These are phyloP conservation scores for Tachysurus vachellii DNA, from an alignment of 2,113 vertebrate genomes.

Conservation along the genomic window DNA sequence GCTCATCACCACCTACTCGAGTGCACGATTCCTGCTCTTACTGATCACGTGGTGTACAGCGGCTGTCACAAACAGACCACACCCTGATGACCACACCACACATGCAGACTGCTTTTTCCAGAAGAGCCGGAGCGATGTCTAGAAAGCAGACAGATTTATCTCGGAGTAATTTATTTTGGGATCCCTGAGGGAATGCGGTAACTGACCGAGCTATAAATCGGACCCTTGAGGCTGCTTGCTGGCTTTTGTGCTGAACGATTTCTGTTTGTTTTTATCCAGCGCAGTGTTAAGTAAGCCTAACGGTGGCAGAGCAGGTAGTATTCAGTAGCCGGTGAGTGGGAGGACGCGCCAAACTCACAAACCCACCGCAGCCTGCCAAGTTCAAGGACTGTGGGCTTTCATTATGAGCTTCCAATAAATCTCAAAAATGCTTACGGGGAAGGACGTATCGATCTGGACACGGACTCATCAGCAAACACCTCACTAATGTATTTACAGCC, in stretches of 20 bases:
- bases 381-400: conserved; percentile 62
- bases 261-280: conserved; percentile 27
- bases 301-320: not conserved
- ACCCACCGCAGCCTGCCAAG: conserved; percentile 44
- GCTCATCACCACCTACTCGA: not conserved
- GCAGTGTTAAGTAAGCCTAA: conserved; percentile 30
- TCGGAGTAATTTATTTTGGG: conserved; percentile 27
- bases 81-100: not conserved
- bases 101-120: no score
- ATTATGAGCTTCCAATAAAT: conserved; percentile 60
- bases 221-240: not conserved
- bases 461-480: conserved; percentile 60
- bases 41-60: conserved; percentile 26
- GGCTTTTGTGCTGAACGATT: not conserved
- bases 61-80: not conserved
- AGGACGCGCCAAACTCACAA: conserved; percentile 41
- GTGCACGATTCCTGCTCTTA: conserved; percentile 7
- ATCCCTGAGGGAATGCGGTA: conserved; percentile 25
- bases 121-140: no score
- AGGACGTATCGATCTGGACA: conserved; percentile 60
- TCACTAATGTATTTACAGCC: conserved; percentile 59
- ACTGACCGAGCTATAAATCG: conserved; percentile 18
- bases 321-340: conserved; percentile 25
- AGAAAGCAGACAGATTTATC: conserved; percentile 39
- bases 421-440: conserved; percentile 62